phyloP scores from a whole-genome alignment of 2,888 invertebrate genomes.

The Panzeria rudis region DNA sequence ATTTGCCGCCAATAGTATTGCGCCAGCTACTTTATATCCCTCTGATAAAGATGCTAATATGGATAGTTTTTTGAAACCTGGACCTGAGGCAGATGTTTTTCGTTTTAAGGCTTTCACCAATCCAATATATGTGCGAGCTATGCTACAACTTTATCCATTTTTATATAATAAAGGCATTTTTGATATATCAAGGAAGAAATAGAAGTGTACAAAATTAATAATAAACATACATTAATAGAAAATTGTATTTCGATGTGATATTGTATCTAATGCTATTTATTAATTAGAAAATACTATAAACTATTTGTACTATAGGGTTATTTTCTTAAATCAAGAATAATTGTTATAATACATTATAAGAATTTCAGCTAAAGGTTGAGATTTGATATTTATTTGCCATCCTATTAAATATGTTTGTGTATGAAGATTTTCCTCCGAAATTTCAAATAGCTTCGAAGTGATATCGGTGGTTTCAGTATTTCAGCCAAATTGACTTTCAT shows the following conservation, averaged over 20 bases:
- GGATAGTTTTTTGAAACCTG: constrained; percentile 74
- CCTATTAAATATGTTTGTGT: too few species aligned
- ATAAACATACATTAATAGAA: neutral
- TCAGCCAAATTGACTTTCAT: too few species aligned
- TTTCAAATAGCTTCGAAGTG: too few species aligned
- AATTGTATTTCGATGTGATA: neutral
- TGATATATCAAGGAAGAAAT: constrained; percentile 18
- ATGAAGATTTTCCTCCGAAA: too few species aligned
- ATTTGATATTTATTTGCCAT: too few species aligned
- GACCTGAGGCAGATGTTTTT: constrained; percentile 75
- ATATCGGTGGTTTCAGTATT: too few species aligned
- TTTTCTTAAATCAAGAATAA: too few species aligned
- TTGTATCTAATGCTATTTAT: too few species aligned
- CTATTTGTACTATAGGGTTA: too few species aligned
- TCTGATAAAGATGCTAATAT: constrained; percentile 78
- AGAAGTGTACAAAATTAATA: neutral
- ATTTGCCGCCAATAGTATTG: constrained; percentile 73
- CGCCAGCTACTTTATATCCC: constrained; percentile 76
- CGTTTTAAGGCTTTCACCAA: constrained; percentile 74
- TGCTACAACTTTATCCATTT: constrained; percentile 78
- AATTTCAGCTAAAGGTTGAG: too few species aligned
- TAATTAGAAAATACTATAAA: too few species aligned
- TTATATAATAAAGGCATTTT: constrained; percentile 78
- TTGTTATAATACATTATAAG: too few species aligned
- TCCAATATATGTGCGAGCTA: constrained; percentile 77